These are phyloP conservation scores for Leuciscus waleckii DNA, from an alignment of 2,797 vertebrate genomes.

Conservation along the genomic window DNA sequence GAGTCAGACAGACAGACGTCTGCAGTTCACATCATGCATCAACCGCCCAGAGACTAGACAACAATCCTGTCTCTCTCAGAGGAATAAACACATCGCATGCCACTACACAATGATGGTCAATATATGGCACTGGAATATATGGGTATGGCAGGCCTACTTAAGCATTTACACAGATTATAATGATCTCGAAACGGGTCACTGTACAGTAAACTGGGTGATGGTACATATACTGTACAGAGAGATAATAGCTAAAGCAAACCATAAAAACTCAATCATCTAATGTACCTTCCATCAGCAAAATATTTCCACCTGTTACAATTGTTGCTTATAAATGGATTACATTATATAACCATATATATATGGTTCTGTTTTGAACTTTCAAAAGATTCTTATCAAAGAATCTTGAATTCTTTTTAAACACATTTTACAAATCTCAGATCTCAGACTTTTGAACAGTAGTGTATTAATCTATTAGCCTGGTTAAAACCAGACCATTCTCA, in stretches of 20 bases:
- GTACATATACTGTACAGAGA: background rate
- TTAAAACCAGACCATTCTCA: too few species aligned
- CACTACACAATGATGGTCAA: background rate
- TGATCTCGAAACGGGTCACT: background rate
- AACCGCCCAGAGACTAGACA: constrained; percentile 3
- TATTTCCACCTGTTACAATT: background rate
- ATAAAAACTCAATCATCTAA: background rate
- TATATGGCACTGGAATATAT: background rate
- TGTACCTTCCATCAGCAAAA: background rate
- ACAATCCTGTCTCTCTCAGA: background rate
- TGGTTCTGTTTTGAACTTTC: background rate
- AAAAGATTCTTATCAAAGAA: background rate
- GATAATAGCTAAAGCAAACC: constrained; percentile 4
- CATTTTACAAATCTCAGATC: too few species aligned
- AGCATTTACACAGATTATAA: background rate
- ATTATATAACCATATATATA: too few species aligned
- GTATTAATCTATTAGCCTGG: background rate
- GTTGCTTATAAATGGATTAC: background rate
- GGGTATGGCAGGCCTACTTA: background rate
- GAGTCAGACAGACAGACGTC: constrained; percentile 9
- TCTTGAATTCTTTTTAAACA: background rate
- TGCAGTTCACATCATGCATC: constrained; percentile 30
- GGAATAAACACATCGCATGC: background rate
- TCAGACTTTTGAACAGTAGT: background rate
- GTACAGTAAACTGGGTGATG: background rate